phyloP scores from a whole-genome alignment of 2,797 vertebrate genomes.

The Menidia menidia region DNA sequence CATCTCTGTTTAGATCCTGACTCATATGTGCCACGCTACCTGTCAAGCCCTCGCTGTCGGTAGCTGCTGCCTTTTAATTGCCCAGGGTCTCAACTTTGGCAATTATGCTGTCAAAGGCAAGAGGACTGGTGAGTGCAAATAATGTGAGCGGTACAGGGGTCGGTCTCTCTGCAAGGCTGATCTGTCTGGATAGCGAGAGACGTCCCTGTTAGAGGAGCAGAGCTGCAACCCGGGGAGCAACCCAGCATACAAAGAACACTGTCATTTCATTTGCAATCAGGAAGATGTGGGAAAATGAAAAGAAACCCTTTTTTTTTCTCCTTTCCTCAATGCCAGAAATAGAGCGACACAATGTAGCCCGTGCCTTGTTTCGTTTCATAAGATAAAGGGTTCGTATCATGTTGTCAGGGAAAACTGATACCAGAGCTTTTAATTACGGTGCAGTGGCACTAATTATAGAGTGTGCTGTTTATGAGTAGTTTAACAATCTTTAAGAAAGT shows the following conservation, averaged over 20 bases:
- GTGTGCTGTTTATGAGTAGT: slow-evolving; percentile 39
- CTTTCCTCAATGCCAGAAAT: slow-evolving; percentile 31
- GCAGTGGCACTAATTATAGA: slow-evolving; percentile 48
- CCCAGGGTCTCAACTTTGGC: slow-evolving; percentile 50
- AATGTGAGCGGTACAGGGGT: slow-evolving; percentile 46
- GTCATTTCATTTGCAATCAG: slow-evolving; percentile 64
- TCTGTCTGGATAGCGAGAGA: slow-evolving; percentile 54
- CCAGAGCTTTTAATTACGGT: slow-evolving; percentile 41
- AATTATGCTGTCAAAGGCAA: slow-evolving; percentile 77
- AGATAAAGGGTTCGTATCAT: slow-evolving; percentile 39
- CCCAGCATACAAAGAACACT: slow-evolving; percentile 64
- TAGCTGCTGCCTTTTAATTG: slow-evolving; percentile 74
- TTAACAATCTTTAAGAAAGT: slow-evolving; percentile 37
- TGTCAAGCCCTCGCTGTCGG: slow-evolving; percentile 49
- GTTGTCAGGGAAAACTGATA: slow-evolving; percentile 43
- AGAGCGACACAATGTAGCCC: slow-evolving; percentile 11
- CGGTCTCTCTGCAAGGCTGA: slow-evolving; percentile 41
- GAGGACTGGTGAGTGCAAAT: slow-evolving; percentile 50
- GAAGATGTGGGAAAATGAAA: slow-evolving; percentile 45
- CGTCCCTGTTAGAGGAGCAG: slow-evolving; percentile 31
- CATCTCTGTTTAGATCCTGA: slow-evolving; percentile 40
- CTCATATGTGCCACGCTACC: slow-evolving; percentile 29
- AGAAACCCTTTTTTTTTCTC: slow-evolving; percentile 28
- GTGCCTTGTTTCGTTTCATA: slow-evolving; percentile 31
- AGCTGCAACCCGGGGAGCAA: slow-evolving; percentile 53